A percentile compares a stretch with the other conserved stretches of the same genome.
Evolutionary conservation across 1,140 invertebrate genomes (phyloP).

Genomic region (Gryon sp.): DNA sequence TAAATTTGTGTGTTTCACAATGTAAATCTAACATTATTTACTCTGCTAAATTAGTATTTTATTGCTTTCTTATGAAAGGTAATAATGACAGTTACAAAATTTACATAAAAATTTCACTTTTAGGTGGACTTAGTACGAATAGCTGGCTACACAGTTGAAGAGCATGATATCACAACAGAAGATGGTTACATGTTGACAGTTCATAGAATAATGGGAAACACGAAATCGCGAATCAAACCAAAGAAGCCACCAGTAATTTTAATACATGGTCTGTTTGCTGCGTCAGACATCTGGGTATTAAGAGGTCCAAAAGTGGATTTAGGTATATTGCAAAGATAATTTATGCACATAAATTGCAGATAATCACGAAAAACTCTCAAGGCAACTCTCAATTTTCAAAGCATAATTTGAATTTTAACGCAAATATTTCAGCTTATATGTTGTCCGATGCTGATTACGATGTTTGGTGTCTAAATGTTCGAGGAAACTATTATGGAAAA

Average conservation of each 20-base stretch:
- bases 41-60: no score
- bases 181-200: conserved; percentile 83
- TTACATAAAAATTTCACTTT: no score
- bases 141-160: conserved; percentile 82
- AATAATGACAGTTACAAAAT: no score
- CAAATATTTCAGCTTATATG: conserved; percentile 52
- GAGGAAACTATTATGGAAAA: conserved; percentile 84
- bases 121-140: conserved; percentile 80
- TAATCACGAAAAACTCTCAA: not conserved
- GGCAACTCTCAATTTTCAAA: no score
- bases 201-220: conserved; percentile 81
- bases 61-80: no score
- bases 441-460: conserved; percentile 83
- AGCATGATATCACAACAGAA: conserved; percentile 80
- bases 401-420: not conserved
- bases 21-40: no score
- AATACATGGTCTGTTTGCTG: conserved; percentile 81
- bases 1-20: no score
- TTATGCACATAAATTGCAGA: not conserved
- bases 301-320: conserved; percentile 78
- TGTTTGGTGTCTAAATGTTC: conserved; percentile 85
- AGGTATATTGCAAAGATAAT: conserved; percentile 65
- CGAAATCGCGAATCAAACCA: conserved; percentile 43
- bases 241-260: conserved; percentile 77
- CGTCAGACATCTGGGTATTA: conserved; percentile 81